Evolutionary conservation across 92 coral and sea anemone genomes (phyloP), one percentile per base, ranked within the genome.

Genomic region (Phenganax stokvisi): DNA sequence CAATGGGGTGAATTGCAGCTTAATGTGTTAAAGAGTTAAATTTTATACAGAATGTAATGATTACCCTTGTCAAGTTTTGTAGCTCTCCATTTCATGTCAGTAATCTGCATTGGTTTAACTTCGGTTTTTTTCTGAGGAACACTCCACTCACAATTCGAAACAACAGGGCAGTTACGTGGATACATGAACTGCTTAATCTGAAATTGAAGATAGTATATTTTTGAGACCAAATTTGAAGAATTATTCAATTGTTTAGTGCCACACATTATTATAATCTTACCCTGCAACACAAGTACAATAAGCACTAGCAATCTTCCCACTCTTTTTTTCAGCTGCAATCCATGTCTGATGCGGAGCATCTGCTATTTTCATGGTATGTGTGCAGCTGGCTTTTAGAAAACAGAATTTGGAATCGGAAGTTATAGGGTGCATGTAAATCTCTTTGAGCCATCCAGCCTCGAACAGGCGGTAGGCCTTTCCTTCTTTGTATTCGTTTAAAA

Each of bases 1-100:
- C 47, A 37, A 1, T 37, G 47, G 47, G 47, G 47, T 37, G 47
- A 1, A 37, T 37, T 37, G 47, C 47, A 37, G 47, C 2, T 37
- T 37, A 37, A 37, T 37, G 47, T 1, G 47, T 37, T 37, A 37
- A 4, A 37, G 47, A 37, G n/a, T n/a, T 37, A 1, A 4, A 37
- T 37, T 37, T 1, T 37, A 37, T 37, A 37, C 47, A 1, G 47
- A 37, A 37, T 37, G 47, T 37, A 37, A 37, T 37, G 47, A 59
- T 12, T 80, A 88, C 91, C 87, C 85, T 85, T 88, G 71, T 85
- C 85, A 51, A 88, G 85, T 65, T 88, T 88, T 69, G 87, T 65
- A 15, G 90, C 87, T 85, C 87, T 89, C 88, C 86, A 84, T 9
- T 81, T 83, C 88, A 89, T 89, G 79, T 89, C 86, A 29, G 72